Percentiles rank a stretch among this genome's conserved stretches.
phyloP scores from a whole-genome alignment of 1,140 invertebrate species.

The Grapholita molesta region DNA sequence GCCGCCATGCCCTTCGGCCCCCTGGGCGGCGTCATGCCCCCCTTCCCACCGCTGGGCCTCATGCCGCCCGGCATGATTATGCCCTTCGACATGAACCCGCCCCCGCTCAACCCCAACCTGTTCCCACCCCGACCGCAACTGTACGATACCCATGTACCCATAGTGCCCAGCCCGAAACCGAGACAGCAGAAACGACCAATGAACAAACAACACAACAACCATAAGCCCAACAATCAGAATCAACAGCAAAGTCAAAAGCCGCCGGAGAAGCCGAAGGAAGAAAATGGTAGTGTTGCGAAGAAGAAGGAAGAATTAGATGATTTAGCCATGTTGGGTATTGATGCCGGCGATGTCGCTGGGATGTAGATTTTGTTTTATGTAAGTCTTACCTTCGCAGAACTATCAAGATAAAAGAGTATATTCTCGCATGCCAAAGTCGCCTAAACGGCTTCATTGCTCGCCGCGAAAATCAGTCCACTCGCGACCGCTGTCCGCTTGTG shows the following conservation, averaged over 20 bases:
- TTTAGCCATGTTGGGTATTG: constrained; percentile 83
- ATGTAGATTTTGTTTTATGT: no score
- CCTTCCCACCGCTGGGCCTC: constrained; percentile 45
- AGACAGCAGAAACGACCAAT: neutral
- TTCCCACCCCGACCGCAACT: constrained; percentile 49
- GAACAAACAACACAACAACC: constrained; percentile 14
- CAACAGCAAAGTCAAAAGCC: neutral
- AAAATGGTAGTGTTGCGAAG: constrained; percentile 19
- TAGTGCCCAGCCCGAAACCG: constrained; percentile 34
- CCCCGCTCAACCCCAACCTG: constrained; percentile 14
- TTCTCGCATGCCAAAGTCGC: no score
- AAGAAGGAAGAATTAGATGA: constrained; percentile 81
- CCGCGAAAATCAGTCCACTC: no score
- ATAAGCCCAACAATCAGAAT: neutral
- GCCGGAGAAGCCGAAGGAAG: constrained; percentile 17
- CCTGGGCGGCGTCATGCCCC: constrained; percentile 24
- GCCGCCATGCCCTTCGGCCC: constrained; percentile 40
- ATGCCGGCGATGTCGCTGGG: constrained; percentile 82
- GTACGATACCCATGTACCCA: constrained; percentile 58
- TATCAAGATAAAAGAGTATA: no score
- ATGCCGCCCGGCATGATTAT: constrained; percentile 55
- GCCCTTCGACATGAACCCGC: constrained; percentile 58
- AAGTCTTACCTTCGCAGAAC: no score
- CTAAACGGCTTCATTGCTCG: no score
- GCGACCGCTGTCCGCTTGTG: no score